Evolutionary conservation across 2,113 vertebrate genomes (phyloP), one percentile per base, ranked within the genome.

Genomic region (Petroica traversi): DNA sequence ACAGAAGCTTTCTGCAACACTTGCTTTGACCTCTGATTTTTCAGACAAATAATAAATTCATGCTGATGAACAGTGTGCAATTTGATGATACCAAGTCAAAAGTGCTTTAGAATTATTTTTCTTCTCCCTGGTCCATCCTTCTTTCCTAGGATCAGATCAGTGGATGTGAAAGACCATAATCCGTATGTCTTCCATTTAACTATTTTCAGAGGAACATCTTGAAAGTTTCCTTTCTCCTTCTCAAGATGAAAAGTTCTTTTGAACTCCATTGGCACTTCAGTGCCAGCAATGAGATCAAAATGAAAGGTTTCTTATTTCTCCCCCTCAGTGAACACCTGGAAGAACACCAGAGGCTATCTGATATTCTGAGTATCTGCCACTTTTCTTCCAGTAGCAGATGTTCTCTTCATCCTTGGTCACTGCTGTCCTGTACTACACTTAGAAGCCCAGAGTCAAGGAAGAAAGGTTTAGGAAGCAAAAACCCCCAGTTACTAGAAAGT

Each of bases 221-320:
- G 79, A 89, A 93, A 94, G 72, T 66, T 68, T 75, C 12, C 34
- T 71, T 69, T 88, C 79, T 88, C 40, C 34, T 66, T 73, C 80
- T 77, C 51, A 73, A 85, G 92, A 93, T 88, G 78, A 93, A 90
- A 95, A 83, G 59, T 34, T 59, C 55, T 88, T 95, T 77, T 94
- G 82, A 94, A 91, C 31, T 77, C 55, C 48, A 49, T 22, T 85
- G 85, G 51, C 59, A 67, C 55, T 80, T 67, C 9, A 14, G 43
- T 6, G 2, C 22, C 68, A 71, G 63, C 57, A 93, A 74, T 38
- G 55, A 95, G 78, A 95, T 85, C 41, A 93, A 85, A 94, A 92
- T 26, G 22, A 78, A 92, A 17, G 5, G 8, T 62, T 92, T 73
- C 72, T 83, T 77, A 62, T 36, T 76, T 73, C 57, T 72, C 23